Percentiles rank a stretch among this genome's conserved stretches.
Evolutionary conservation across 2,888 invertebrate species (phyloP).

Genomic region (Latrodectus elegans): DNA sequence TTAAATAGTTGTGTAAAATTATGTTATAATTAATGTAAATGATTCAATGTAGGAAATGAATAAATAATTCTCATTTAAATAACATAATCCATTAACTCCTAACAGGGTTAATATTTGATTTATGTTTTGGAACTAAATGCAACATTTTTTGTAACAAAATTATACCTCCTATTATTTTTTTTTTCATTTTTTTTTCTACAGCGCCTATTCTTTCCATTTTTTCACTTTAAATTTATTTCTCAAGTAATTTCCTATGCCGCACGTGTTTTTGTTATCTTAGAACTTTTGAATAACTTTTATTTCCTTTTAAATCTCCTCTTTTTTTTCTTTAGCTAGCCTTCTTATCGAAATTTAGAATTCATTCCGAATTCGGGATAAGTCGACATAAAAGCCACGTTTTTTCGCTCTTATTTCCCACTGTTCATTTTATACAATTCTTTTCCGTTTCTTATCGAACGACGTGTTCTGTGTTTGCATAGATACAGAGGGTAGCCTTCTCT

Average conservation of each 20-base stretch:
- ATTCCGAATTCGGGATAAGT: constrained; percentile 45
- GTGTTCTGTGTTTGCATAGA: constrained; percentile 20
- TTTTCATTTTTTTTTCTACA: not conserved
- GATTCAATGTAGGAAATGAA: no score
- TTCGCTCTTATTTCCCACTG: not conserved
- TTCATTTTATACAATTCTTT: constrained; percentile 4
- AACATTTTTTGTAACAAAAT: constrained; percentile 14
- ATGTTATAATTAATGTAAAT: no score
- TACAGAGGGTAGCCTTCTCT: not conserved
- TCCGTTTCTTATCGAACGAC: constrained; percentile 29
- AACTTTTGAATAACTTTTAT: constrained; percentile 58
- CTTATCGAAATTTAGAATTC: constrained; percentile 60
- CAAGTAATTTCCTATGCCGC: constrained; percentile 58
- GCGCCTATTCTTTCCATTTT: not conserved
- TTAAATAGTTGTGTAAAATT: no score
- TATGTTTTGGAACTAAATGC: constrained; percentile 6
- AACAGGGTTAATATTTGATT: constrained; percentile 8
- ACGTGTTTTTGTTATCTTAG: constrained; percentile 51
- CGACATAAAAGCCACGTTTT: constrained; percentile 45
- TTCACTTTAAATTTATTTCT: constrained; percentile 43
- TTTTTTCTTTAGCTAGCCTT: constrained; percentile 8
- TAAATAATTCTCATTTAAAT: no score
- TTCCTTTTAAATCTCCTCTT: constrained; percentile 54
- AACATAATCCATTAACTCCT: no score
- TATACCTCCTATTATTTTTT: not conserved